Base-by-base conservation (phyloP, 2,113 vertebrate genomes). In the Tretioscincus oriximinensis region DNA sequence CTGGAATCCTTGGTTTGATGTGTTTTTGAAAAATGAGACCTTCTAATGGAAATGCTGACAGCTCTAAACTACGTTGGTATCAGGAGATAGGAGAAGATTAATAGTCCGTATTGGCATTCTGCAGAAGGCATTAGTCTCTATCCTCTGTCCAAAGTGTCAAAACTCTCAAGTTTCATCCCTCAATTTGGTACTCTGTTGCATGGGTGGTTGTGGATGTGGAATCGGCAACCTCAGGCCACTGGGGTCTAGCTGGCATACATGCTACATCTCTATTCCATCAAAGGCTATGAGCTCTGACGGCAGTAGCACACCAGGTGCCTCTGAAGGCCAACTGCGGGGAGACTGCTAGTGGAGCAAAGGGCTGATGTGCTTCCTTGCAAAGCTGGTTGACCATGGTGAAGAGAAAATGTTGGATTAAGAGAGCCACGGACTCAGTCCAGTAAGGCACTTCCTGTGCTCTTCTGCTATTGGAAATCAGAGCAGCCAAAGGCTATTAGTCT, bases 1-100 rank as follows among this genome's bases (percentile, higher is more conserved):
- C 49, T 65, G 82, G 65, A 77, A 72, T 73, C 14, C 72, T 66
- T 77, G 67, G 81, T n/a, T 72, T 21, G 20, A 85, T 66, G 88
- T 79, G 87, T 74, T 78, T 29, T 82, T 78, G 81, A 84, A 81
- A 77, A 88, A 16, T 61, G 85, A 78, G 86, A 1, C 18, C 73
- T 28, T 0, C 0, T 20, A 81, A 77, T 0, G 74, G 29, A 88
- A 88, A 73, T 2, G 49, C 29, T 66, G 74, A 58, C 67, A 86
- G 77, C 20, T 85, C 80, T 75, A 84, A 81, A 75, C 76, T 31
- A 70, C 51, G 74, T 73, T 0, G 66, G 65, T 45, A 72, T 0
- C 73, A 18, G 63, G 1, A 0, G 26, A 2, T 63, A 8, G 49
- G 60, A 35, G 28, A 83, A 81, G 68, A 88, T 72, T 63, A 83